Base-by-base conservation (phyloP, 1,140 invertebrate genomes). In the Steinernema feltiae region DNA sequence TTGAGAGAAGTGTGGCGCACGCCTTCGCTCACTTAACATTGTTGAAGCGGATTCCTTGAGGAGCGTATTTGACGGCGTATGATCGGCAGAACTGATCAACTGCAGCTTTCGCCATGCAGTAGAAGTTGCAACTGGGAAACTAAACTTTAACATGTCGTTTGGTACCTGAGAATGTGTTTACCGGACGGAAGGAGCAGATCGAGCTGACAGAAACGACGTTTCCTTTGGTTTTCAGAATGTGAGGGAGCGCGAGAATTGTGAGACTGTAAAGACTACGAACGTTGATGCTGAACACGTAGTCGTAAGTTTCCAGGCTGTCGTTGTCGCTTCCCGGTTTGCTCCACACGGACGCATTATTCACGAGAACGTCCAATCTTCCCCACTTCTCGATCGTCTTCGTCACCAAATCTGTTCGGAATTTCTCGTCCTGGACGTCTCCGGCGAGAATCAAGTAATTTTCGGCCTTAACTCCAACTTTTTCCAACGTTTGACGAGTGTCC, bases 31-130 rank as follows among this genome's bases (percentile, higher is more conserved):
- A 63, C 53, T 63, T 63, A 7, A 63, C 53, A 27, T 63, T 63
- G 76, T 97, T 96, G 0, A 94, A 93, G 77, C 94, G 87, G 0
- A 96, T 91, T 17, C 89, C 88, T 80, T 93, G 92, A 0, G 90
- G 79, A 0, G 92, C 92, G 21, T 94, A 87, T 85, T 94, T 92
- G 78, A 94, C 88, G 27, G 91, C 90, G 18, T 89, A 86, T 83
- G 92, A 93, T 79, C 91, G 89, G 0, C 93, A 95, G 53, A 96
- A 90, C 83, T 96, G 94, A 87, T 97, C 94, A 0, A 96, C 87
- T 0, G 93, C 92, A 35, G 93, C 89, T 88, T 97, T 96, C 15
- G 93, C 93, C 83, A 94, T 90, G 80, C 91, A 92, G 83, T 97
- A 97, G 0, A 93, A 90, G 27, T 88, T 73, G 31, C 89, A 86